Conservation (phyloP, 2,113 vertebrate species). For the Eidolon helvum region DNA sequence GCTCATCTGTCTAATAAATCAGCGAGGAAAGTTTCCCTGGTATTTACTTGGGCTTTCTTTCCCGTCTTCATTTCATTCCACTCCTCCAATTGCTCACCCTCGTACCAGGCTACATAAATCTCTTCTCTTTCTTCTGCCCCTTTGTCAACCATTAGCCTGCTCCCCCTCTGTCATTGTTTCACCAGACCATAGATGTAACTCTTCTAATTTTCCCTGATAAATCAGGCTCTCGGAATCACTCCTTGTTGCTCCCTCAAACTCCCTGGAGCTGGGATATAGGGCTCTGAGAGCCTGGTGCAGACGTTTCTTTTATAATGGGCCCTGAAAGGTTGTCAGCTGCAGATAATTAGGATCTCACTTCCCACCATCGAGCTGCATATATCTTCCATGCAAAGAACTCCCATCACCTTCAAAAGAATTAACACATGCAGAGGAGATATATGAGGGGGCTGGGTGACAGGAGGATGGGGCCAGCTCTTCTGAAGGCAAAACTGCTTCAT, state of each 20-base stretch:
- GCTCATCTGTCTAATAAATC: conserved; percentile 68
- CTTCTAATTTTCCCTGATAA: conserved; percentile 77
- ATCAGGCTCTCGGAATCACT: conserved; percentile 71
- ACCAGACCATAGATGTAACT: conserved; percentile 72
- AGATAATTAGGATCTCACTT: conserved; percentile 81
- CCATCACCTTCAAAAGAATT: conserved; percentile 79
- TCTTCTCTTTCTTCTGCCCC: conserved; percentile 54
- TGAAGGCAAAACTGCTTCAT: conserved; percentile 29
- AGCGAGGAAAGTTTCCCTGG: conserved; percentile 53
- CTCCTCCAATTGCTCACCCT: conserved; percentile 53
- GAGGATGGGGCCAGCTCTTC: conserved; percentile 34
- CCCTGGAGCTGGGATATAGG: conserved; percentile 68
- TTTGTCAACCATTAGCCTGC: conserved; percentile 70
- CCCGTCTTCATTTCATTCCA: conserved; percentile 42
- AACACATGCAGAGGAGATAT: conserved; percentile 62
- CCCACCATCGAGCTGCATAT: conserved; percentile 67
- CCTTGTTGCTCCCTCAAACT: conserved; percentile 67
- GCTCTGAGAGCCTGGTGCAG: conserved; percentile 57
- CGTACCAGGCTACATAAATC: conserved; percentile 71
- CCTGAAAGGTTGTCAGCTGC: conserved; percentile 79
- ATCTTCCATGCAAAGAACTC: conserved; percentile 73
- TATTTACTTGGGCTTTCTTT: conserved; percentile 66
- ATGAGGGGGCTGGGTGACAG: conserved; percentile 45
- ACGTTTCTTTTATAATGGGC: conserved; percentile 78
- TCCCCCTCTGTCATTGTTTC: conserved; percentile 71